phyloP scores from a whole-genome alignment of 2,888 invertebrate genomes.

The Hermaeophaga mercurialis region DNA sequence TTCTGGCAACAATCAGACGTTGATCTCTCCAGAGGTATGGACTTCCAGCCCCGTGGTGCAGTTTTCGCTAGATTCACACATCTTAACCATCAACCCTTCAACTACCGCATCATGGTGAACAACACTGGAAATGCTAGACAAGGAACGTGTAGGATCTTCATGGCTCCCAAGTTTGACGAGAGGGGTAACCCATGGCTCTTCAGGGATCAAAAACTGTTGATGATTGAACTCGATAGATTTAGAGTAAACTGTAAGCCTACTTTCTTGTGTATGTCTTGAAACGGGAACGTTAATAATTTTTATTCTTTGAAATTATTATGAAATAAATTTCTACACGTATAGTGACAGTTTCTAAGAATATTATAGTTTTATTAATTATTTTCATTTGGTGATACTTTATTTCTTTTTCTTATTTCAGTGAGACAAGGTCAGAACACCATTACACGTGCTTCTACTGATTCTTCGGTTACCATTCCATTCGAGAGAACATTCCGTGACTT shows the following conservation, averaged over 20 bases:
- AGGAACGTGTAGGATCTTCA: conserved; percentile 73
- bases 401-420: conserved; percentile 58
- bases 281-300: too few species aligned
- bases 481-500: conserved; percentile 79
- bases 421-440: conserved; percentile 71
- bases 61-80: conserved; percentile 70
- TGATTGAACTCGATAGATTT: conserved; percentile 79
- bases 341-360: too few species aligned
- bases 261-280: too few species aligned
- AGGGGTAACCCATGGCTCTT: conserved; percentile 67
- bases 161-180: conserved; percentile 71
- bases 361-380: too few species aligned
- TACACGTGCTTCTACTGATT: conserved; percentile 69
- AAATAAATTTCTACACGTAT: too few species aligned
- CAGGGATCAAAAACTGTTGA: conserved; percentile 67
- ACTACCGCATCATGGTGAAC: conserved; percentile 61
- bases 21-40: conserved; percentile 79
- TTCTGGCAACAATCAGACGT: conserved; percentile 82
- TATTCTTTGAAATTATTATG: too few species aligned
- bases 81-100: conserved; percentile 75
- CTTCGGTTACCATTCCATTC: conserved; percentile 82
- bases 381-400: too few species aligned
- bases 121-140: conserved; percentile 54
- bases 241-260: conserved; percentile 65
- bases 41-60: conserved; percentile 78